These are phyloP conservation scores for Agelastica alni DNA, from an alignment of 2,888 invertebrate genomes.

Conservation along the genomic window DNA sequence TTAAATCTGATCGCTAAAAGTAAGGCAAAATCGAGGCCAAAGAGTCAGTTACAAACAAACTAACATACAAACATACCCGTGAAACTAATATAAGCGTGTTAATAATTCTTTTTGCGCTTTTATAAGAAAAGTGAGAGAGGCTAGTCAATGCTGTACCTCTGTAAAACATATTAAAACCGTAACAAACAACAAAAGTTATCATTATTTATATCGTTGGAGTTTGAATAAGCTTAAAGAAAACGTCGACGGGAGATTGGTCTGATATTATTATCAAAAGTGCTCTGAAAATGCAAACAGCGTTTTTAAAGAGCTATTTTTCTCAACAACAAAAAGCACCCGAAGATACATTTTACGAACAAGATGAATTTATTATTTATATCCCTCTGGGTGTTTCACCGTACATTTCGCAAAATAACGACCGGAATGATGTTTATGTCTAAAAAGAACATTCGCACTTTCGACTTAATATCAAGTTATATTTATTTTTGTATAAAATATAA, in stretches of 20 bases:
- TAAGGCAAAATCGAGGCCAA: too few relatives aligned
- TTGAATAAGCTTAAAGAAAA: too few relatives aligned
- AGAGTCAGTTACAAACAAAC: too few relatives aligned
- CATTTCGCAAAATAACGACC: constrained; percentile 36
- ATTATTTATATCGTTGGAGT: too few relatives aligned
- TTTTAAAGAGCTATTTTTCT: constrained; percentile 43
- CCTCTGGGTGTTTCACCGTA: constrained; percentile 29
- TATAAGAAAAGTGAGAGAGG: too few relatives aligned
- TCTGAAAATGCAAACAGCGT: constrained; percentile 40
- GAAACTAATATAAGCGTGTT: too few relatives aligned
- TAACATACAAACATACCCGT: too few relatives aligned
- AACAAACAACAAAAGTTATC: too few relatives aligned
- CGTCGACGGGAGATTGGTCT: background rate
- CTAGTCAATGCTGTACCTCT: too few relatives aligned
- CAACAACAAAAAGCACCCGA: constrained; percentile 39
- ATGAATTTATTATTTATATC: constrained; percentile 50
- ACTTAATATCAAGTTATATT: background rate
- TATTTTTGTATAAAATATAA: background rate
- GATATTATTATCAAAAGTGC: constrained; percentile 20
- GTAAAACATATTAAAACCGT: too few relatives aligned
- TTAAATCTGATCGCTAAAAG: too few relatives aligned
- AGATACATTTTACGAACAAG: constrained; percentile 29
- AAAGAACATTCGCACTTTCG: constrained; percentile 37
- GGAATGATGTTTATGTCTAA: constrained; percentile 38
- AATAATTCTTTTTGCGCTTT: too few relatives aligned